A percentile compares a stretch with the other conserved stretches of the same genome.
Conservation (phyloP, 2,888 invertebrate species). For the Branchinecta sandiegonensis region DNA sequence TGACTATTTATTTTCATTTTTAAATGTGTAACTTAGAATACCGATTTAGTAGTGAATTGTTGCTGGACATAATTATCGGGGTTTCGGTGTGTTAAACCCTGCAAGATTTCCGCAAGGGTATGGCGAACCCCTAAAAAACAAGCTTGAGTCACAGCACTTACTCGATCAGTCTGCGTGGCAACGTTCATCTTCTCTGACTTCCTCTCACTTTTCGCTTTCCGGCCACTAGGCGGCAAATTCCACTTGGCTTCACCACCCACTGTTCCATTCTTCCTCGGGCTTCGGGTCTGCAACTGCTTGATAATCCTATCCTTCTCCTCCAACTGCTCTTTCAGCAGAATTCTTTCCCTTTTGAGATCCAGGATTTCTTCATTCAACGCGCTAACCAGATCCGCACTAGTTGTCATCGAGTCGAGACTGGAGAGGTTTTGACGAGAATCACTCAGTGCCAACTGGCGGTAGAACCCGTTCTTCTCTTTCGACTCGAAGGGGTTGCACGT, state of each 20-base stretch:
- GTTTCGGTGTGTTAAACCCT: too few relatives aligned
- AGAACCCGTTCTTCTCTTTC: background rate
- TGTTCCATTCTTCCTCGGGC: background rate
- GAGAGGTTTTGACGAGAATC: slow-evolving; percentile 7
- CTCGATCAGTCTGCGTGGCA: slow-evolving; percentile 21
- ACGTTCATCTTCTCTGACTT: slow-evolving; percentile 18
- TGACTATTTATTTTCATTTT: too few relatives aligned
- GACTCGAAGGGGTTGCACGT: slow-evolving; percentile 8
- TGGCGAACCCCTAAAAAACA: too few relatives aligned
- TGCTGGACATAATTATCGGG: too few relatives aligned
- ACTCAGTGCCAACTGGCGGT: slow-evolving; percentile 9
- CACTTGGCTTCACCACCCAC: slow-evolving; percentile 10
- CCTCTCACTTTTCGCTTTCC: slow-evolving; percentile 17
- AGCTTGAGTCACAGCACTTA: background rate
- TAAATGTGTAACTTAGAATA: too few relatives aligned
- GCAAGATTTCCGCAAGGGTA: too few relatives aligned
- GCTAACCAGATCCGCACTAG: background rate
- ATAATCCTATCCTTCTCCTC: slow-evolving; percentile 17
- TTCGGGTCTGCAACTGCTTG: slow-evolving; percentile 15
- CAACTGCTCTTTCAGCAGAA: slow-evolving; percentile 18
- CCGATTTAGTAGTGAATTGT: too few relatives aligned
- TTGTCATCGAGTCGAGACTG: slow-evolving; percentile 5
- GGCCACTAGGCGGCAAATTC: background rate
- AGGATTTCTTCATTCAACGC: slow-evolving; percentile 8
- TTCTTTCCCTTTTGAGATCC: slow-evolving; percentile 17